Base-by-base conservation (phyloP, 2,888 invertebrate genomes). In the Eupithecia pulchellata region DNA sequence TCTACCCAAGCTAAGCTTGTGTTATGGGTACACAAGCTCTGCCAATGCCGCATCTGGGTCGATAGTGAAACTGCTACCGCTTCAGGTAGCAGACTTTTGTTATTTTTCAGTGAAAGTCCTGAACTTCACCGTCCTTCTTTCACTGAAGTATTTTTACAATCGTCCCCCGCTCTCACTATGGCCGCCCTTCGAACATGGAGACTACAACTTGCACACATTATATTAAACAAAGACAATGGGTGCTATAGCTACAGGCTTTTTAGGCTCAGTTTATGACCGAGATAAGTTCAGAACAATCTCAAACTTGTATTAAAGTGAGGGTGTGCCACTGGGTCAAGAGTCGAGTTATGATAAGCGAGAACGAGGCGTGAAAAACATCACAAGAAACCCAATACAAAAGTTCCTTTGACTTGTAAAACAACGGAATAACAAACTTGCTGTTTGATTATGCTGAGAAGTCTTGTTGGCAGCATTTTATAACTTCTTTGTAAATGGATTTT, bases 331-430 rank as follows among this genome's bases (percentile, higher is more conserved):
- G 61, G 75, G 73, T 71, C 71, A 69, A 71, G 66, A 68, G 64
- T 29, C 52, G 68, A 69, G 69, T 73, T 73, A 73, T 70, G 71
- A 71, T 69, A 69, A 72, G 69, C 66, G 34, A 32, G 34, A 69
- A 52, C 64, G 69, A 60, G 66, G 64, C 72, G 62, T 39, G 64
- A 52, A 69, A 66, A 69, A 72, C 52, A 69, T 66, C 64, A 52
- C 67, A 69, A 72, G 66, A 61, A 64, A 42, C 55, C 42, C 61
- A 67, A 69, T 72, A 64, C 47, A 69, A 72, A 69, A 72, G 72
- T 69, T 69, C 60, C 69, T 72, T 72, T 72, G 72, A 72, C 63
- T 72, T 72, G 72, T 63, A 69, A 68, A 72, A 66, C 69, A 60
- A 66, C 55, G 57, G 68, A 25, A 66, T 70, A 64, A 65, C 42